phyloP scores from a whole-genome alignment of 2,888 invertebrate genomes.

The Leucophenga montana region DNA sequence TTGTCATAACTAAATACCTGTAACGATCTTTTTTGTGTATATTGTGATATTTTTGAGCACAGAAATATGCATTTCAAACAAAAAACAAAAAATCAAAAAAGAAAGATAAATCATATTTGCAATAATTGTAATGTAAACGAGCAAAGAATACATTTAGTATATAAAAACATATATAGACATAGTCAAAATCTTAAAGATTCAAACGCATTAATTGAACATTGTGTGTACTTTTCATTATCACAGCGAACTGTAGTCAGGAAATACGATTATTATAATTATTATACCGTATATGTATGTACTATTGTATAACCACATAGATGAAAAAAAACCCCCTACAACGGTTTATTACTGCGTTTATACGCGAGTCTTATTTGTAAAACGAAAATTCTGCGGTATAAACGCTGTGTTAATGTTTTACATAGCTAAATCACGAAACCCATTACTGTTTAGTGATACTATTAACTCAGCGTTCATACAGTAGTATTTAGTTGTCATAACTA shows the following conservation, averaged over 20 bases:
- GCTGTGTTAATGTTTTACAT: too few relatives aligned
- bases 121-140: conserved; percentile 9
- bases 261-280: conserved; percentile 33
- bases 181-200: conserved; percentile 62
- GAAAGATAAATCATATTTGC: not conserved
- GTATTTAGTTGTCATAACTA: conserved; percentile 12
- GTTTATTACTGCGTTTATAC: too few relatives aligned
- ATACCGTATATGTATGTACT: conserved; percentile 36
- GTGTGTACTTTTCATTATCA: conserved; percentile 18
- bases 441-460: too few relatives aligned
- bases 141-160: not conserved
- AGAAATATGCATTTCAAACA: too few relatives aligned
- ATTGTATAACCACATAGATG: too few relatives aligned
- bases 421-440: too few relatives aligned
- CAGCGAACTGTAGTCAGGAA: conserved; percentile 52
- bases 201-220: conserved; percentile 31
- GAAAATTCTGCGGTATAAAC: too few relatives aligned
- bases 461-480: too few relatives aligned
- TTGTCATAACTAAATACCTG: not conserved
- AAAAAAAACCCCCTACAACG: too few relatives aligned
- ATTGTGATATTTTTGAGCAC: conserved; percentile 15
- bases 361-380: too few relatives aligned
- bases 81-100: conserved; percentile 6
- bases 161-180: conserved; percentile 38
- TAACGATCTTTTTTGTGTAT: conserved; percentile 14